Evolutionary conservation across 2,888 invertebrate species (phyloP).

Genomic region (Scaptodrosophila latifasciaeformis): DNA sequence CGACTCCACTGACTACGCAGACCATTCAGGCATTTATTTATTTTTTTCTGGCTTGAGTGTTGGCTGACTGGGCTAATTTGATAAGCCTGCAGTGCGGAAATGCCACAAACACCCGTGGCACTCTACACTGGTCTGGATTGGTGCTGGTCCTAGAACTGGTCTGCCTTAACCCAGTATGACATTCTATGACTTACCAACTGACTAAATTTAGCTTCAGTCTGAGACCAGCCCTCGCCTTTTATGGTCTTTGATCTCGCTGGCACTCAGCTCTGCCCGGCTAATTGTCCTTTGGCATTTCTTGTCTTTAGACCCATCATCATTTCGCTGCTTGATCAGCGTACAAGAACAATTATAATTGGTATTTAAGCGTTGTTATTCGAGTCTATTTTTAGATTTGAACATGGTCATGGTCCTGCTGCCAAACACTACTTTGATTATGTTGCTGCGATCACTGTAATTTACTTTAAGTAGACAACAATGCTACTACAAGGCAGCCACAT

Average conservation of each 20-base stretch:
- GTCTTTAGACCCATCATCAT: conserved; percentile 42
- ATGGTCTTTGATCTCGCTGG: conserved; percentile 53
- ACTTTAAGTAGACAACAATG: conserved; percentile 44
- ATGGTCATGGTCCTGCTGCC: conserved; percentile 5
- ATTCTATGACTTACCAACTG: conserved; percentile 50
- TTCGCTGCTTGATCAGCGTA: conserved; percentile 19
- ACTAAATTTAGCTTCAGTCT: conserved; percentile 61
- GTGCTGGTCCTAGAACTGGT: conserved; percentile 1
- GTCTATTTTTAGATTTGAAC: conserved; percentile 53
- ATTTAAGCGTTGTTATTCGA: conserved; percentile 56
- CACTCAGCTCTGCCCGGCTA: conserved; percentile 29
- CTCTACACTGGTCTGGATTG: conserved; percentile 32
- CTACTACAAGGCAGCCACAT: no score
- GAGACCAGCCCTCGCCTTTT: conserved; percentile 48
- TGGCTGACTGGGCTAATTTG: conserved; percentile 44
- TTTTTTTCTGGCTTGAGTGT: no score
- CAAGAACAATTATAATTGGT: conserved; percentile 54
- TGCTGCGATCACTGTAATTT: conserved; percentile 62
- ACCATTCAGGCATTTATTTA: no score
- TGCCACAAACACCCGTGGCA: conserved; percentile 40
- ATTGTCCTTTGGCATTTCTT: conserved; percentile 64
- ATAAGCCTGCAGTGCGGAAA: conserved; percentile 57
- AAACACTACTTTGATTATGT: conserved; percentile 49
- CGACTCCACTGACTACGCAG: background rate
- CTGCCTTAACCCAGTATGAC: conserved; percentile 48